Conservation (phyloP, 2,113 vertebrate species). For the Plecturocebus donacophilus region DNA sequence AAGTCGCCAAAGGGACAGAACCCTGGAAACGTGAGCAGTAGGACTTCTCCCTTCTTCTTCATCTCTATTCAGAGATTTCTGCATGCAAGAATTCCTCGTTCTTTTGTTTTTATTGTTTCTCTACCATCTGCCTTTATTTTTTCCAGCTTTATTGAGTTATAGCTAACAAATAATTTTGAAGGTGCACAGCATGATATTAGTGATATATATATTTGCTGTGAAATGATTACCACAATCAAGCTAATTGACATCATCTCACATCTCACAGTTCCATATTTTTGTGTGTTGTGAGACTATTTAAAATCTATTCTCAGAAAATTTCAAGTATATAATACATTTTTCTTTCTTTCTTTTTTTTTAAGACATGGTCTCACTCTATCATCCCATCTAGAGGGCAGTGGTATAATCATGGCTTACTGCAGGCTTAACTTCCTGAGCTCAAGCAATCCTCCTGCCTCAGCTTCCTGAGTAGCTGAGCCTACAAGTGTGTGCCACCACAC, state of each 20-base stretch:
- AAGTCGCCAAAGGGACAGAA: accelerated
- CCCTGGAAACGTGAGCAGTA: accelerated
- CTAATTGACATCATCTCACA: background rate
- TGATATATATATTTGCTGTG: too few species aligned
- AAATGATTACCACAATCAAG: background rate
- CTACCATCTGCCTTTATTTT: background rate
- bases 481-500: too few species aligned
- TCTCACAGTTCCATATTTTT: background rate
- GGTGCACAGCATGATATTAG: background rate
- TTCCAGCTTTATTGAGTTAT: background rate
- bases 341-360: too few species aligned
- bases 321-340: background rate
- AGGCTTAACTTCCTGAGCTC: too few species aligned
- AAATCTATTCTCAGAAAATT: background rate
- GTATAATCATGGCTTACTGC: too few species aligned
- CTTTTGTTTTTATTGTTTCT: background rate
- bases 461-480: too few species aligned
- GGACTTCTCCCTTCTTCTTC: background rate
- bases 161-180: background rate
- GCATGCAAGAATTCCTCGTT: background rate
- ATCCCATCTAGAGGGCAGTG: too few species aligned
- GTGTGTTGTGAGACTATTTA: background rate
- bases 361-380: too few species aligned
- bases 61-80: background rate
- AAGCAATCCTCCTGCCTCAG: too few species aligned